These are phyloP conservation scores for Heliconius nattereri DNA, from an alignment of 1,140 invertebrate genomes.

Conservation along the genomic window DNA sequence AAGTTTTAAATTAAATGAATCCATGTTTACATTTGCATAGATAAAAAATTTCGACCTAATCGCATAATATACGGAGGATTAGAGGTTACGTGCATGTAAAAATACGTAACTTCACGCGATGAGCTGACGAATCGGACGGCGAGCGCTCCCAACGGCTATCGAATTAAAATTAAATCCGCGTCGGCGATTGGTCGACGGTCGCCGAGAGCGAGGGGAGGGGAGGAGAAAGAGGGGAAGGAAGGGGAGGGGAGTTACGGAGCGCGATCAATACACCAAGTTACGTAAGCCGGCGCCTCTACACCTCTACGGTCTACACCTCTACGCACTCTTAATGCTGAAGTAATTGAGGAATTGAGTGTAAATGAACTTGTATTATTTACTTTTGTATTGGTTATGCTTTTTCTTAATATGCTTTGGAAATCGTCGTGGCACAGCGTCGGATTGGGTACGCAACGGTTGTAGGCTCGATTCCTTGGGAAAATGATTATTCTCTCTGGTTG, in stretches of 20 bases:
- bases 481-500: too few relatives aligned
- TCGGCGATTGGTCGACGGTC: slow-evolving; percentile 56
- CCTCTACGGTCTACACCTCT: slow-evolving; percentile 8
- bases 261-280: slow-evolving; percentile 70
- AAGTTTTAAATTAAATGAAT: too few relatives aligned
- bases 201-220: slow-evolving; percentile 32
- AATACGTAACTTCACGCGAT: slow-evolving; percentile 39
- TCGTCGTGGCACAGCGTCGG: too few relatives aligned
- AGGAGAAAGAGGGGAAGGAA: slow-evolving; percentile 21
- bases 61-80: slow-evolving; percentile 25
- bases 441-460: too few relatives aligned
- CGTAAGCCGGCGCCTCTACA: slow-evolving; percentile 50
- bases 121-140: slow-evolving; percentile 62
- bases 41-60: neutral
- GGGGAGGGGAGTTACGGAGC: slow-evolving; percentile 37
- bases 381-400: neutral
- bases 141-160: slow-evolving; percentile 56
- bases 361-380: slow-evolving; percentile 29
- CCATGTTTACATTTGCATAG: neutral
- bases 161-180: slow-evolving; percentile 71
- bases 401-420: neutral
- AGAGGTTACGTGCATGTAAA: slow-evolving; percentile 26
- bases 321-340: slow-evolving; percentile 10
- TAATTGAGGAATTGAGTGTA: slow-evolving; percentile 28
- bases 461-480: too few relatives aligned